phyloP scores from a whole-genome alignment of 2,888 invertebrate genomes.

The Eucriotettix oculatus region DNA sequence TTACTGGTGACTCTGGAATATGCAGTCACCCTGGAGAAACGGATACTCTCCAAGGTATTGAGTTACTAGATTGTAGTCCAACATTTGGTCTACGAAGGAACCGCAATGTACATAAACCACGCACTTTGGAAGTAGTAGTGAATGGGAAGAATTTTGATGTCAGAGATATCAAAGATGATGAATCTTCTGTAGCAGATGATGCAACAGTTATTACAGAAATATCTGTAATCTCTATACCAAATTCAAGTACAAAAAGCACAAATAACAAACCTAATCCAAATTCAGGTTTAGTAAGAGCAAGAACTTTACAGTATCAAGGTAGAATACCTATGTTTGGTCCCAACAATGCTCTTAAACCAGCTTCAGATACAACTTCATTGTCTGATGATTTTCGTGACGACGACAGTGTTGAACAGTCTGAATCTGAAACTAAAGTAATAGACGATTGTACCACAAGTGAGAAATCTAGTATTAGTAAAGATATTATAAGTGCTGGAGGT shows the following conservation, averaged over 20 bases:
- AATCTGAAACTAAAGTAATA: slow-evolving; percentile 52
- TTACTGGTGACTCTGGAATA: slow-evolving; percentile 38
- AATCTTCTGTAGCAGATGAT: slow-evolving; percentile 29
- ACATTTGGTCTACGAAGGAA: slow-evolving; percentile 20
- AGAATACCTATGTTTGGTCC: slow-evolving; percentile 22
- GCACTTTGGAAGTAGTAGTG: slow-evolving; percentile 59
- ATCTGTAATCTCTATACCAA: slow-evolving; percentile 37
- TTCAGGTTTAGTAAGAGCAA: slow-evolving; percentile 31
- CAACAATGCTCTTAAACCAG: slow-evolving; percentile 13
- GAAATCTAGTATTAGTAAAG: slow-evolving; percentile 15
- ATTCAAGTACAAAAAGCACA: background rate
- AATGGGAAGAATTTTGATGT: slow-evolving; percentile 59
- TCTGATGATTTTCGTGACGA: slow-evolving; percentile 19
- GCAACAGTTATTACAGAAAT: slow-evolving; percentile 45
- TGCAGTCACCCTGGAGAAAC: slow-evolving; percentile 21
- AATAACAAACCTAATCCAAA: slow-evolving; percentile 16
- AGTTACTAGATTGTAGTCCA: slow-evolving; percentile 23
- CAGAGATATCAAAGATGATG: slow-evolving; percentile 39
- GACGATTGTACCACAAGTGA: slow-evolving; percentile 47
- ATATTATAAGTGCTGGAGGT: slow-evolving; percentile 3
- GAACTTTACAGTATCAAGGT: slow-evolving; percentile 31
- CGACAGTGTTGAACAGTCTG: slow-evolving; percentile 22
- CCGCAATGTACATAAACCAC: slow-evolving; percentile 26
- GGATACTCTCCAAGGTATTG: slow-evolving; percentile 20
- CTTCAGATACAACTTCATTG: slow-evolving; percentile 12